A percentile compares a stretch with the other conserved stretches of the same genome.
These are phyloP conservation scores for Diplodus puntazzo DNA, from an alignment of 2,797 vertebrate species.

Conservation along the genomic window DNA sequence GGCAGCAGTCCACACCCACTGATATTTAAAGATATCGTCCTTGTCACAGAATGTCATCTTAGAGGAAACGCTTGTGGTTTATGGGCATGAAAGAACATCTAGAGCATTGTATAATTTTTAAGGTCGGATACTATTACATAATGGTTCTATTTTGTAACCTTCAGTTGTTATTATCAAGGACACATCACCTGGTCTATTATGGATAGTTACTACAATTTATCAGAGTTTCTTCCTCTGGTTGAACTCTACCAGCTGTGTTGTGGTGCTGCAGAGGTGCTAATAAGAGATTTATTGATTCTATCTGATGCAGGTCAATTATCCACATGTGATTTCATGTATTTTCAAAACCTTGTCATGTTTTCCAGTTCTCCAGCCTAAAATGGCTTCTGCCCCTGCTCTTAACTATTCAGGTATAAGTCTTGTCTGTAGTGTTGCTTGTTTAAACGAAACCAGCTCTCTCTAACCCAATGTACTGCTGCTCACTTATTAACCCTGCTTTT, in stretches of 20 bases:
- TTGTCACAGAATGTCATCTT: conserved; percentile 8
- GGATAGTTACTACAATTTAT: neutral
- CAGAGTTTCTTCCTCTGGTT: conserved; percentile 7
- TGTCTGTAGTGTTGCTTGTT: conserved; percentile 39
- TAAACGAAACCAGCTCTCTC: conserved; percentile 34
- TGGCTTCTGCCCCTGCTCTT: conserved; percentile 91
- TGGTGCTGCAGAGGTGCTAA: neutral
- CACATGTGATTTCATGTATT: conserved; percentile 36
- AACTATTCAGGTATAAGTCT: conserved; percentile 90
- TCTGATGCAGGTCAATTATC: conserved; percentile 3
- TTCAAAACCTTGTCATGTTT: conserved; percentile 76
- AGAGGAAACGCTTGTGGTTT: conserved; percentile 5
- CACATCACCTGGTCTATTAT: neutral
- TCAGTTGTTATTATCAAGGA: conserved; percentile 5
- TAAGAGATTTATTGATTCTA: neutral
- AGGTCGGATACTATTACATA: conserved; percentile 6
- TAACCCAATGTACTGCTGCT: conserved; percentile 48
- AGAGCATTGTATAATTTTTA: conserved; percentile 28
- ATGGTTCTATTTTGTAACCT: neutral
- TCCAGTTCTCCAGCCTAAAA: conserved; percentile 96
- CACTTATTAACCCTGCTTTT: conserved; percentile 62
- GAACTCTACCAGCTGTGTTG: conserved; percentile 1
- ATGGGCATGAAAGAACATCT: conserved; percentile 18
- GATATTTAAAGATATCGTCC: conserved; percentile 13
- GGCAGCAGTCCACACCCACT: conserved; percentile 28